Evolutionary conservation across 2,113 vertebrate species (phyloP), one percentile per base, ranked within the genome.

Genomic region (Egretta garzetta): DNA sequence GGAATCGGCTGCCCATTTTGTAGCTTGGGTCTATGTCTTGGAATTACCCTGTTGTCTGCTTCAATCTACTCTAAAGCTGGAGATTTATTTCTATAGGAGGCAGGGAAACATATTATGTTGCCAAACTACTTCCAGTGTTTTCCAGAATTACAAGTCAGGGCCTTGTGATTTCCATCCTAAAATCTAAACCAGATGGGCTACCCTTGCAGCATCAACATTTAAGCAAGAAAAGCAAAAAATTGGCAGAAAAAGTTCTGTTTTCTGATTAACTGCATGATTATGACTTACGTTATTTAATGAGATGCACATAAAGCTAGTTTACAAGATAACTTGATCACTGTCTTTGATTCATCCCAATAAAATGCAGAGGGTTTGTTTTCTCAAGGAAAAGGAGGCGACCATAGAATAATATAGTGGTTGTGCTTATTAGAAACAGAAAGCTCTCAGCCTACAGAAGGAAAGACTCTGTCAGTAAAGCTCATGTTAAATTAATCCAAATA

Each of bases 151-250:
- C 82, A 97, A 97, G 66, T 93, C 95, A 92, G 95, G 75, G 92
- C 97, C 97, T 97, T 96, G 88, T 97, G 96, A 97, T 96, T 98
- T 97, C 80, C 74, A 85, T 91, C 83, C 84, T 96, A 66, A 91
- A 96, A 97, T 97, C 95, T 97, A 98, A 98, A 97, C 96, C 98
- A 98, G 97, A 98, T 97, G 97, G 94, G 33, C 86, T 93, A 71
- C 88, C 43, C 90, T 85, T 64, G 84, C 53, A 96, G 73, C 86
- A 83, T 89, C 95, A 97, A 93, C 74, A 86, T 71, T 93, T 77
- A 88, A 92, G 72, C 39, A 80, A 90, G 81, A 73, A 60, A 86
- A 92, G 85, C 9, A 19, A 58, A 94, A 97, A 95, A 55, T 16
- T 89, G 91, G 85, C 96, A 97, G 87, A 80, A 96, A 80, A 75